These are phyloP conservation scores for Prionailurus viverrinus DNA, from an alignment of 2,113 vertebrate species.

Conservation along the genomic window DNA sequence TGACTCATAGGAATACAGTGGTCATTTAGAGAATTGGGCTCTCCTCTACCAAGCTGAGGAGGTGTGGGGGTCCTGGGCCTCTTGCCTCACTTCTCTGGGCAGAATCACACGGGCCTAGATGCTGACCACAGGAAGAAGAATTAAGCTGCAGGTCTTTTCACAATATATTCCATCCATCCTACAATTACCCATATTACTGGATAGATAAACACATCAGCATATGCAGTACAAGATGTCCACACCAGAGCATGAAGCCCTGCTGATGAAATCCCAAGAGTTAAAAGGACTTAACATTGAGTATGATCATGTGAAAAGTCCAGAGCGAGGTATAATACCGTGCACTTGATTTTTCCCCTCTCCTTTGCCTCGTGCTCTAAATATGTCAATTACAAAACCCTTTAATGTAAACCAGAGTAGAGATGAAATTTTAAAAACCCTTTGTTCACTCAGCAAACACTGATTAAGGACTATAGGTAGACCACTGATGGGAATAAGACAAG, in stretches of 20 bases:
- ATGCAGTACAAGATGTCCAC: neutral
- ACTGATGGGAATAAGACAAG: neutral
- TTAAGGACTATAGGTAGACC: neutral
- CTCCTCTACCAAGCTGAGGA: neutral
- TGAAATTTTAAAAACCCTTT: neutral
- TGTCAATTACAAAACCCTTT: neutral
- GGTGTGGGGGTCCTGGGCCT: accelerated
- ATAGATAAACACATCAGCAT: neutral
- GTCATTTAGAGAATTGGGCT: neutral
- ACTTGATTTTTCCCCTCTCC: neutral
- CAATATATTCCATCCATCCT: neutral
- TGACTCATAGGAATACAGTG: neutral
- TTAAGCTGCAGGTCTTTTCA: neutral
- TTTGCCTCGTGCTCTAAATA: neutral
- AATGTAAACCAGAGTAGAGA: neutral
- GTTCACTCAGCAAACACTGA: neutral
- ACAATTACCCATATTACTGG: neutral
- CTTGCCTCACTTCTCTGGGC: neutral
- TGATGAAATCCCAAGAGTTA: neutral
- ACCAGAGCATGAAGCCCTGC: neutral
- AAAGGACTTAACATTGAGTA: neutral
- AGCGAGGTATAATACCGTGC: neutral
- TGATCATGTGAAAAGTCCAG: neutral
- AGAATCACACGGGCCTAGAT: neutral
- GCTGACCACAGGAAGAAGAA: neutral